These are phyloP conservation scores for Festucalex cinctus DNA, from an alignment of 2,113 vertebrate species.

Conservation along the genomic window DNA sequence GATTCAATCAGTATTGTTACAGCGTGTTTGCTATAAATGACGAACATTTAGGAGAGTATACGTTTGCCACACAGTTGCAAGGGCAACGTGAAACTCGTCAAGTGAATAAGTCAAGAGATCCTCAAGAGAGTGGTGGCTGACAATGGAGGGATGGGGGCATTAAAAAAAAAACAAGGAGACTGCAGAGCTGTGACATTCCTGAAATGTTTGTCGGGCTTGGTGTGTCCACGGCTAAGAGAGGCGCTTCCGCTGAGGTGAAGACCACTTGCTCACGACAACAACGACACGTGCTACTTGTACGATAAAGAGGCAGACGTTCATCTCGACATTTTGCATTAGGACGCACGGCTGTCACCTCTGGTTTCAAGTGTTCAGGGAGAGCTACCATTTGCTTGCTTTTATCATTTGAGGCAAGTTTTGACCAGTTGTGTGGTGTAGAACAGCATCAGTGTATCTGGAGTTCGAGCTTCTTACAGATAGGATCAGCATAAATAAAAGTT, in stretches of 20 bases:
- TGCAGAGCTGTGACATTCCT: slow-evolving; percentile 48
- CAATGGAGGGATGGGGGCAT: neutral
- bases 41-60: neutral
- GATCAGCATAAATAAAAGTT: neutral
- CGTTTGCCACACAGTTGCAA: neutral
- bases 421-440: slow-evolving; percentile 31
- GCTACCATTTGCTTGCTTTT: slow-evolving; percentile 25
- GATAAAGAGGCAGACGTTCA: slow-evolving; percentile 8
- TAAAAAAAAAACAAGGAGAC: slow-evolving; percentile 5
- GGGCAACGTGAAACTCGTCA: slow-evolving; percentile 1
- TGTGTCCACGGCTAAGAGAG: slow-evolving; percentile 19
- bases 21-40: neutral
- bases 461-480: slow-evolving; percentile 7
- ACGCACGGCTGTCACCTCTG: slow-evolving; percentile 20
- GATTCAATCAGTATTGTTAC: neutral
- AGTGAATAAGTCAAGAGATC: slow-evolving; percentile 10
- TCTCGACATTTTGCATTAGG: slow-evolving; percentile 15
- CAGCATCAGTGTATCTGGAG: slow-evolving; percentile 21
- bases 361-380: slow-evolving; percentile 10
- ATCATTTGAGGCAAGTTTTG: slow-evolving; percentile 25
- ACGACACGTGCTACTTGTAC: slow-evolving; percentile 3
- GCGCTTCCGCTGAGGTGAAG: slow-evolving; percentile 34
- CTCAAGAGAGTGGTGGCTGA: neutral
- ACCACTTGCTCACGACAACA: slow-evolving; percentile 37
- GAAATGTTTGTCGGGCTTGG: slow-evolving; percentile 51